These are phyloP conservation scores for Struthio camelus DNA, from an alignment of 2,113 vertebrate genomes.

Conservation along the genomic window DNA sequence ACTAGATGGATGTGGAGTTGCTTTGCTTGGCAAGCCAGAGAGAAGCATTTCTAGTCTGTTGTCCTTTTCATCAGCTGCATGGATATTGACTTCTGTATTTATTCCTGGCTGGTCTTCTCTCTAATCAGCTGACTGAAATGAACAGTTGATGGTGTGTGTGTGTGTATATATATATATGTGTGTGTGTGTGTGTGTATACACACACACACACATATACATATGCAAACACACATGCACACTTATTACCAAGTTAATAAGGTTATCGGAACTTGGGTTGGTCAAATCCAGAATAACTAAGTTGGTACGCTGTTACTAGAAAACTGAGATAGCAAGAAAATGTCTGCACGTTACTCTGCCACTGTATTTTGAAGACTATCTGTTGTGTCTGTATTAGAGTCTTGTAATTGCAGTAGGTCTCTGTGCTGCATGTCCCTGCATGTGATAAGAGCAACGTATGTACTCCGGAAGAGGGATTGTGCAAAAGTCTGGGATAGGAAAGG, in stretches of 20 bases:
- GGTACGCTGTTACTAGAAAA: neutral
- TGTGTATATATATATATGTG: no score
- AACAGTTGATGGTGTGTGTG: neutral
- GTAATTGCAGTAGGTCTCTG: fast-evolving
- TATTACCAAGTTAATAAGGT: neutral
- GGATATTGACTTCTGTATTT: neutral
- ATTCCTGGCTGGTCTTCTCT: neutral
- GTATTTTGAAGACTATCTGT: no score
- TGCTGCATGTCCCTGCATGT: neutral
- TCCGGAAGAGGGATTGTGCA: fast-evolving
- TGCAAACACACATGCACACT: no score
- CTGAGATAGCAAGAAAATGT: no score
- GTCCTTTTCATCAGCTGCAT: neutral
- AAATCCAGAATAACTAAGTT: neutral
- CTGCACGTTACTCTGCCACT: no score
- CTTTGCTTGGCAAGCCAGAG: neutral
- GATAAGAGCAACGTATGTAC: neutral
- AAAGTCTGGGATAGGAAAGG: neutral
- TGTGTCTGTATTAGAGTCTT: neutral
- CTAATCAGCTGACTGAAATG: neutral
- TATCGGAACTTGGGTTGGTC: neutral
- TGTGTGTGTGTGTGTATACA: no score
- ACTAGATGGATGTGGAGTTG: neutral
- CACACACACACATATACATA: no score
- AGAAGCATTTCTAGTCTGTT: neutral